Evolutionary conservation across 1,140 invertebrate species (phyloP).

Genomic region (Camponotus vicinus): DNA sequence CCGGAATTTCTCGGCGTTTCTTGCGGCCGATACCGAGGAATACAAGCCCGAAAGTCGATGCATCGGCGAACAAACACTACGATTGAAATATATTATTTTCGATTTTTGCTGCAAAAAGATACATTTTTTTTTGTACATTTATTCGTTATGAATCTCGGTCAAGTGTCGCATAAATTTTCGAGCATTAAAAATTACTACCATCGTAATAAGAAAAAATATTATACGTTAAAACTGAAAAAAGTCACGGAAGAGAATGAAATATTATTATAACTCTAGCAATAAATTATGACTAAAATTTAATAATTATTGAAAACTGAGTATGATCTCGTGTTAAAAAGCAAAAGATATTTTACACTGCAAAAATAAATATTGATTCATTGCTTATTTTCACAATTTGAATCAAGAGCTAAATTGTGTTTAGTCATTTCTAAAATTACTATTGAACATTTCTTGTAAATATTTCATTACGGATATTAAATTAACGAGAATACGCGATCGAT

Average conservation of each 20-base stretch:
- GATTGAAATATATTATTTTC: background rate
- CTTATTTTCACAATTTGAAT: too few species aligned
- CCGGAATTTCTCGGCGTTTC: background rate
- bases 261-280: background rate
- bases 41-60: background rate
- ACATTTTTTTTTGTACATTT: background rate
- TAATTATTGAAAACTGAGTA: too few species aligned
- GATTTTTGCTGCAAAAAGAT: background rate
- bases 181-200: background rate
- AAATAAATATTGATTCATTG: too few species aligned
- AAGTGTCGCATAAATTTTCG: background rate
- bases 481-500: background rate
- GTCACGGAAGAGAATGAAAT: background rate
- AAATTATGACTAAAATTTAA: too few species aligned
- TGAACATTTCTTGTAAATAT: background rate
- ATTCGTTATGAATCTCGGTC: background rate
- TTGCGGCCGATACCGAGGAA: background rate
- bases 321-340: too few species aligned
- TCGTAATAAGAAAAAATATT: background rate
- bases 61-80: background rate
- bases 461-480: background rate
- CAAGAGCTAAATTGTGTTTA: too few species aligned
- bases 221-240: background rate
- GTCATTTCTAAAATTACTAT: too few species aligned
- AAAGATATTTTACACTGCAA: too few species aligned